These are phyloP conservation scores for Fringilla coelebs DNA, from an alignment of 2,797 vertebrate species.

Conservation along the genomic window DNA sequence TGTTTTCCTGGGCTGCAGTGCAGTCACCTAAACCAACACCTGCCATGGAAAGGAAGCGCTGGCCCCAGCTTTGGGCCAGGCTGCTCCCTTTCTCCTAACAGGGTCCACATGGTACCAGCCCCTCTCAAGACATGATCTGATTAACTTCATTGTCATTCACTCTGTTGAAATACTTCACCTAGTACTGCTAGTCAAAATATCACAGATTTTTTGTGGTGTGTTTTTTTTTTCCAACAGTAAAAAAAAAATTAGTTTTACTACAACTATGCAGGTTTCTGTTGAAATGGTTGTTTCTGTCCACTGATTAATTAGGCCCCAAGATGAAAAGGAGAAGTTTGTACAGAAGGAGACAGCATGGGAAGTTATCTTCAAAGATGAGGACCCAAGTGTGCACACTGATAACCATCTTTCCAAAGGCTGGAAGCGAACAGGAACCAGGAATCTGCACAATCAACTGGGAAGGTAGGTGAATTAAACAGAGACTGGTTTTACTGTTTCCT, in stretches of 20 bases:
- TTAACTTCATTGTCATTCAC: neutral
- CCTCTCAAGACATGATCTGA: neutral
- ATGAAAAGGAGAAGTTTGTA: neutral
- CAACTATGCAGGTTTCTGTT: neutral
- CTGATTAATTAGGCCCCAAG: neutral
- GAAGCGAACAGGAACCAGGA: neutral
- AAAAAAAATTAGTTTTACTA: neutral
- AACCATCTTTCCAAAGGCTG: neutral
- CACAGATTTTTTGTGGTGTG: neutral
- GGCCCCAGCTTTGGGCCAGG: neutral
- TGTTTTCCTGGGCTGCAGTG: neutral
- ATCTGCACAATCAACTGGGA: neutral
- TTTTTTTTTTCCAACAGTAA: neutral
- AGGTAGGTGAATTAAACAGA: slow-evolving; percentile 15
- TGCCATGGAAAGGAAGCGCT: neutral
- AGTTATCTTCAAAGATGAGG: slow-evolving; percentile 10
- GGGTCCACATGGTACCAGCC: neutral
- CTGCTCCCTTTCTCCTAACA: neutral
- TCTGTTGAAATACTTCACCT: neutral
- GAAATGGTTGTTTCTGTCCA: neutral
- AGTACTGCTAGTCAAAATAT: neutral
- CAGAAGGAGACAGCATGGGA: neutral
- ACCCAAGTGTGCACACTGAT: neutral
- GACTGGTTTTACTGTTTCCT: neutral
- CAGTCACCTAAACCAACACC: neutral